Base-by-base conservation (phyloP, 2,888 invertebrate species). In the Drosophila kanekoi region DNA sequence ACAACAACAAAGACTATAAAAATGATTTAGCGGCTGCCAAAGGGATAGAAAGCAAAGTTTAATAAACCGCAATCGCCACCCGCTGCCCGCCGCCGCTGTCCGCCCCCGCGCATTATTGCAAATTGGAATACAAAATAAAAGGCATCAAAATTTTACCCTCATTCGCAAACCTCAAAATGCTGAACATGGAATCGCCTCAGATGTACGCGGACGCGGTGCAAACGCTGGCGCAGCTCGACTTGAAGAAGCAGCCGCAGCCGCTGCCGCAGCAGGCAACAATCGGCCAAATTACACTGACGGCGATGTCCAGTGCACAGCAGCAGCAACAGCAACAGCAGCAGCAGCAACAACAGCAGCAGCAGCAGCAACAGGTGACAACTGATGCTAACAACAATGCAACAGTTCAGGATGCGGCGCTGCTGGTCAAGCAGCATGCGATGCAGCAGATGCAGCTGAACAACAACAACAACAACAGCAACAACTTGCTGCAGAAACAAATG, bases 401-500 rank as follows among this genome's bases (percentile, higher is more conserved):
- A 18, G 74, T 83, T 14, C 85, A 89, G 78, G 90, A 91, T 61
- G 77, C 88, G 8, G 91, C 91, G 2, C 68, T 92, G 56, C 85
- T 92, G 52, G 91, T 90, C n/a, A 92, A 92, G 65, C 92, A 92
- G 59, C 92, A 93, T 62, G 90, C 91, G 18, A 91, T 91, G 73
- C 92, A 92, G 72, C 93, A 93, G 59, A 91, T 92, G 91, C 93
- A 92, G 72, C 91, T 86, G 10, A 86, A 77, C 70, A 81, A 75
- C 62, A 91, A 90, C 62, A 91, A 90, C 70, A 94, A 90, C 37
- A 88, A 78, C 68, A 80, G 66, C 68, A 91, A 89, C 68, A 94
- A 90, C 92, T 93, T 92, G 93, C 93, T 91, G 93, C 94, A 89
- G 92, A 94, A 86, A 93, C 90, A 91, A 73, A 94, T 96, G 87